A percentile compares a stretch with the other conserved stretches of the same genome.
Evolutionary conservation across 2,888 invertebrate genomes (phyloP).

Genomic region (Hydroisotoma schaefferi): DNA sequence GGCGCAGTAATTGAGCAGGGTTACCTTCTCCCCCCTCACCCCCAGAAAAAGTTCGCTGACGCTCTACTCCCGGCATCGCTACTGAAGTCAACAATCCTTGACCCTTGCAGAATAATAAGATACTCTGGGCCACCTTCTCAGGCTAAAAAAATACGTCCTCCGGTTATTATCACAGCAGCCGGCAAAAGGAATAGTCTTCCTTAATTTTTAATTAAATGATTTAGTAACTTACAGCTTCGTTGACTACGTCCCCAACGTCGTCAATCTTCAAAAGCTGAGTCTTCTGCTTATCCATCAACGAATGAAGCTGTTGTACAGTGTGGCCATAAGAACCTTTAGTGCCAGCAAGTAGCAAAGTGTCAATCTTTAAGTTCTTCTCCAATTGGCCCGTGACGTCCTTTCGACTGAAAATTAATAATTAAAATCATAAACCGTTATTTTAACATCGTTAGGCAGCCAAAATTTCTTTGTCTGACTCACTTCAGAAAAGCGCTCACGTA

Average conservation of each 20-base stretch:
- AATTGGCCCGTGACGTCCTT: constrained; percentile 63
- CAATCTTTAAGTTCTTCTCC: constrained; percentile 64
- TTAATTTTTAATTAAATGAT: not conserved
- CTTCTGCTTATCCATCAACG: constrained; percentile 73
- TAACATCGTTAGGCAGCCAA: not conserved
- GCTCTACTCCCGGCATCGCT: constrained; percentile 74
- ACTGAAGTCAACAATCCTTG: constrained; percentile 77
- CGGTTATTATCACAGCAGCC: not conserved
- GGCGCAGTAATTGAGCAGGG: constrained; percentile 53
- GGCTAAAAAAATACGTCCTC: constrained; percentile 59
- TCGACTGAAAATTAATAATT: too few species aligned
- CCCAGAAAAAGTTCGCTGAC: constrained; percentile 62
- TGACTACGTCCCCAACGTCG: constrained; percentile 78
- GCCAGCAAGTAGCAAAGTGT: constrained; percentile 76
- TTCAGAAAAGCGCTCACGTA: constrained; percentile 79
- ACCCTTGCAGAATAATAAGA: constrained; percentile 84
- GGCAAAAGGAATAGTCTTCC: not conserved
- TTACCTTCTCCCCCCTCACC: constrained; percentile 56
- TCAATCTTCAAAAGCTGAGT: constrained; percentile 81
- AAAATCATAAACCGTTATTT: constrained; percentile 27
- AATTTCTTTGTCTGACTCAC: constrained; percentile 62
- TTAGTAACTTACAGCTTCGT: constrained; percentile 67
- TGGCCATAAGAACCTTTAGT: constrained; percentile 71
- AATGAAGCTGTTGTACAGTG: constrained; percentile 74
- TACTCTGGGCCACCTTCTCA: constrained; percentile 77